Evolutionary conservation across 2,797 vertebrate genomes (phyloP).

Genomic region (Cygnus olor): DNA sequence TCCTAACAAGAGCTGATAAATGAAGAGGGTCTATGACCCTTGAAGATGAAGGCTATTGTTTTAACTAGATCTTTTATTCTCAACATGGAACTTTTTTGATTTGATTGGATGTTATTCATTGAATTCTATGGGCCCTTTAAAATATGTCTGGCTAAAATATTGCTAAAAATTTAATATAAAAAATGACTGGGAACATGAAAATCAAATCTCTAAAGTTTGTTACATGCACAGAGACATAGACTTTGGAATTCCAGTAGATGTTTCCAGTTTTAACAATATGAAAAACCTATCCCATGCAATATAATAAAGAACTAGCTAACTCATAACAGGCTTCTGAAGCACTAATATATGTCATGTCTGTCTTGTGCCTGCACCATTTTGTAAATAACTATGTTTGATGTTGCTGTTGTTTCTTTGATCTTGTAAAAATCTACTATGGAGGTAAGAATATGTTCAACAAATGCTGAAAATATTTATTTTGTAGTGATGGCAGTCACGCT

Average conservation of each 20-base stretch:
- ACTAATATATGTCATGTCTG: not conserved
- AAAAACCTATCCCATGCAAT: not conserved
- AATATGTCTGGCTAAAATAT: not conserved
- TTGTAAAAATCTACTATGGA: conserved; percentile 24
- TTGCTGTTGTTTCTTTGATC: conserved; percentile 45
- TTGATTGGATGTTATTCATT: not conserved
- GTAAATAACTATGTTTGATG: conserved; percentile 25
- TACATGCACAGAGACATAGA: not conserved
- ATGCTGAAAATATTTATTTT: not conserved
- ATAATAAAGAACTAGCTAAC: not conserved
- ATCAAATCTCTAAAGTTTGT: not conserved
- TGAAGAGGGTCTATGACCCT: not conserved
- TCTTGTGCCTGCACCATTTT: not conserved
- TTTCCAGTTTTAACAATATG: not conserved
- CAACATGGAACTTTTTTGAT: not conserved
- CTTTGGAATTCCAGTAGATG: not conserved
- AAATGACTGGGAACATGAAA: not conserved
- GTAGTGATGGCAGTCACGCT: not conserved
- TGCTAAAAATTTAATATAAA: not conserved
- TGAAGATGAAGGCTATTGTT: not conserved
- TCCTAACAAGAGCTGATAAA: not conserved
- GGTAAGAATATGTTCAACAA: conserved; percentile 3
- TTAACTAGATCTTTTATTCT: not conserved
- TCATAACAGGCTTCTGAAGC: not conserved
- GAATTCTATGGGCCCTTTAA: not conserved